Base-by-base conservation (phyloP, 2,113 vertebrate genomes). In the Ptychochromis oligacanthus region DNA sequence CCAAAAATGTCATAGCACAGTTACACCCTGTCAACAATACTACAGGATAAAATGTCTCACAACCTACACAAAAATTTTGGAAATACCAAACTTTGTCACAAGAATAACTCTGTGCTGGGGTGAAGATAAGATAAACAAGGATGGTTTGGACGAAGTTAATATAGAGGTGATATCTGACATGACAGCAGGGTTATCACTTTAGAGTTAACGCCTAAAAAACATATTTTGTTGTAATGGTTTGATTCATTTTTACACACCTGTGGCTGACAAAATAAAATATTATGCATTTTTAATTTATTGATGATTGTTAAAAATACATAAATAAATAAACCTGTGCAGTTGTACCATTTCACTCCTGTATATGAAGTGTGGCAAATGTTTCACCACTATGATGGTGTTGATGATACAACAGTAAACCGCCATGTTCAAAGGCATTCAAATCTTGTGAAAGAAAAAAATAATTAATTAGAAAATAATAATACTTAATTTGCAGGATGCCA, bases 101-200 rank as follows among this genome's bases (percentile, higher is more conserved):
- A 72, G 5, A 17, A 17, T 67, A 26, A 4, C 24, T 26, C 24
- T 6, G 10, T 67, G 22, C 62, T 65, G 12, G 14, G n/a, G 62
- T 24, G 38, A 65, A 65, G 24, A 43, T 24, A 24, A 13, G 15
- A 3, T 65, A 65, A 38, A 38, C 36, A 38, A 7, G 36, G 36
- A 38, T 7, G 4, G 36, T 5, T 43, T 10, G 13, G 22, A 43
- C 62, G 43, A 65, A 24, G 38, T 43, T 65, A 4, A 67, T 46
- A 67, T 26, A 0, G 24, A 67, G 24, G 36, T 22, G 3, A 6
- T 40, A 65, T 24, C 62, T 43, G 38, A 65, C 7, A 0, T 65
- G 62, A 26, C n/a, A 26, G 38, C n/a, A 43, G 36, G 2, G 0
- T 65, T 0, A 65, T 17, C n/a, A n/a, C n/a, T 26, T 26, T 10